phyloP scores from a whole-genome alignment of 1,140 invertebrate genomes.

The Nasonia giraulti region DNA sequence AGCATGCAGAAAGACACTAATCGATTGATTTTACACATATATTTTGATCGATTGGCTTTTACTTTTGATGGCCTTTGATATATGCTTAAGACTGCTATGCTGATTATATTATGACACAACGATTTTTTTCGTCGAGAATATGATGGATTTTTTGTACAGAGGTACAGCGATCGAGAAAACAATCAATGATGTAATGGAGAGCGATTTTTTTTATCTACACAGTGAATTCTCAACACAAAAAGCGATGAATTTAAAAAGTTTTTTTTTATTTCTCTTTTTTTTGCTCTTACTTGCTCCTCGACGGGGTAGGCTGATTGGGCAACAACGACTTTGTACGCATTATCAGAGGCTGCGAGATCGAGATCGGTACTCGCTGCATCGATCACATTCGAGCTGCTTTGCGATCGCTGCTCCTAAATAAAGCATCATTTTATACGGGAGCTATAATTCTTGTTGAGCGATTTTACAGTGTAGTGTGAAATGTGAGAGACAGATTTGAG shows the following conservation, averaged over 20 bases:
- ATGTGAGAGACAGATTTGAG: neutral
- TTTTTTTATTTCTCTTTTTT: slow-evolving; percentile 16
- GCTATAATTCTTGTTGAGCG: neutral
- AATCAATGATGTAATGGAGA: neutral
- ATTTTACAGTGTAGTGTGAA: neutral
- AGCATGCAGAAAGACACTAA: neutral
- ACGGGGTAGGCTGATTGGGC: slow-evolving; percentile 12
- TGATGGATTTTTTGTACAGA: neutral
- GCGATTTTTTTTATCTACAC: neutral
- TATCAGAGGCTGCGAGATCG: slow-evolving; percentile 51
- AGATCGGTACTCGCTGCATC: slow-evolving; percentile 51
- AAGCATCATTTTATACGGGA: slow-evolving; percentile 34
- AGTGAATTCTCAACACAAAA: neutral
- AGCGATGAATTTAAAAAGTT: slow-evolving; percentile 21
- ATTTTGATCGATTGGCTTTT: neutral
- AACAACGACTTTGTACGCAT: slow-evolving; percentile 45
- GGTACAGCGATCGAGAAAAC: too few species aligned
- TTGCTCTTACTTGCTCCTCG: slow-evolving; percentile 37
- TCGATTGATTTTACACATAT: neutral
- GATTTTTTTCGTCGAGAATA: slow-evolving; percentile 2
- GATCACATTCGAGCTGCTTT: slow-evolving; percentile 52
- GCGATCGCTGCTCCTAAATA: slow-evolving; percentile 45
- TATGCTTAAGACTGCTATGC: neutral
- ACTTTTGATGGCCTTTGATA: neutral
- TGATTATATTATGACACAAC: neutral